Evolutionary conservation across 2,797 vertebrate genomes (phyloP), one percentile per base, ranked within the genome.

Genomic region (Enteromius viviparus): DNA sequence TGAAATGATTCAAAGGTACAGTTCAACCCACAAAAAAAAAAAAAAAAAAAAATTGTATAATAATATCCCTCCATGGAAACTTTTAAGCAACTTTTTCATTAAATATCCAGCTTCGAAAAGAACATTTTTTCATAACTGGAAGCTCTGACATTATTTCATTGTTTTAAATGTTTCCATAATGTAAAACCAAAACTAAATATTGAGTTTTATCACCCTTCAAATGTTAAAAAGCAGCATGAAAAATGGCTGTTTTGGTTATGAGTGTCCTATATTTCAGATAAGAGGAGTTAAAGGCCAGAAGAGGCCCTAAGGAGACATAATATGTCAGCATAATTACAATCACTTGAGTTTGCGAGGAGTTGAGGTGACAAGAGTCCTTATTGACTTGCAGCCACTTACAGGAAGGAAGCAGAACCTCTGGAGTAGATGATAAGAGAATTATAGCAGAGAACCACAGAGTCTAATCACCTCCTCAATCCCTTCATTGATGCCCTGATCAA

Each of bases 331-430:
- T 93, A 92, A 94, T 93, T 91, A 93, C 72, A 64, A 78, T 86
- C 87, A 91, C 82, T 90, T 71, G 84, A 23, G 71, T 42, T 23
- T 68, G 82, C 85, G 89, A 85, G 85, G 88, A 88, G 90, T 86
- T 90, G 86, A 86, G 83, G 86, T 84, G 86, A 83, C 85, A 47
- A 86, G 81, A 76, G 76, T 81, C 80, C 88, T 92, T 89, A 88
- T 83, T 87, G 91, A 91, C 89, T 92, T 76, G 40, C 78, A 87
- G 90, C 89, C 89, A 84, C 84, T 88, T 87, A 75, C 87, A 90
- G 88, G 90, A 89, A 87, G 87, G 89, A 91, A 92, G 89, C 90
- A 87, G 90, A 80, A 92, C 89, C 90, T 92, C 82, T 79, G 91
- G 88, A 78, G 86, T 65, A 76, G 85, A 89, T 91, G 88, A 91